These are phyloP conservation scores for Alexandromys fortis DNA, from an alignment of 2,113 vertebrate genomes.

Conservation along the genomic window DNA sequence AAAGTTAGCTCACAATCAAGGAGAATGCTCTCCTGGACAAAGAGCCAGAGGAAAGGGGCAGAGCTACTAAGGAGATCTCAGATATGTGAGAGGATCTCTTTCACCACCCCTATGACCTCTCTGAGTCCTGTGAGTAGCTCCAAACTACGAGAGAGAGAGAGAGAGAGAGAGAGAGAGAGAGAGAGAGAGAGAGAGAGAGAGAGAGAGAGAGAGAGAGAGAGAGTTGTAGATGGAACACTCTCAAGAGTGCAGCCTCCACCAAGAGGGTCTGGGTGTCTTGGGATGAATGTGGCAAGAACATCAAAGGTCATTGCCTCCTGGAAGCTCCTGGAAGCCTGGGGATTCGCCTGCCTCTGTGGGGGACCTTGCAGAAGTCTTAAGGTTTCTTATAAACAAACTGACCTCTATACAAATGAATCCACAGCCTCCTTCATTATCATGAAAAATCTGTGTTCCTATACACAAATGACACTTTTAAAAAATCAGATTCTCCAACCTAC, in stretches of 20 bases:
- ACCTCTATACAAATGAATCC: not conserved
- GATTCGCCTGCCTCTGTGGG: not conserved
- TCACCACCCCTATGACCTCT: not conserved
- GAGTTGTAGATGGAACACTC: not conserved
- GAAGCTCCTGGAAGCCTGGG: not conserved
- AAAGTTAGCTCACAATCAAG: not conserved
- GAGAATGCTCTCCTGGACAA: not conserved
- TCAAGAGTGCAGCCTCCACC: not conserved
- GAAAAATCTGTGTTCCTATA: not conserved
- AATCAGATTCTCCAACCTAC: not conserved
- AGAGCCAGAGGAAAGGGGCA: not conserved
- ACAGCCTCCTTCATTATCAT: not conserved
- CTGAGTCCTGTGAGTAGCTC: not conserved
- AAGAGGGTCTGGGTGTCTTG: not conserved
- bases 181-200: too few species aligned
- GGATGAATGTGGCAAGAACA: too few species aligned
- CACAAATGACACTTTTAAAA: not conserved
- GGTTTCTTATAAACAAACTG: not conserved
- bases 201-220: too few species aligned
- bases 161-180: too few species aligned
- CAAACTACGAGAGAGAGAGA: too few species aligned
- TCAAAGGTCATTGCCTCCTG: not conserved
- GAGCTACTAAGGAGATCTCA: not conserved
- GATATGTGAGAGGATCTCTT: not conserved
- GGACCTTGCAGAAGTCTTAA: not conserved